A percentile compares a stretch with the other conserved stretches of the same genome.
Evolutionary conservation across 2,888 invertebrate genomes (phyloP).

Genomic region (Pachliopta kotzebuea): DNA sequence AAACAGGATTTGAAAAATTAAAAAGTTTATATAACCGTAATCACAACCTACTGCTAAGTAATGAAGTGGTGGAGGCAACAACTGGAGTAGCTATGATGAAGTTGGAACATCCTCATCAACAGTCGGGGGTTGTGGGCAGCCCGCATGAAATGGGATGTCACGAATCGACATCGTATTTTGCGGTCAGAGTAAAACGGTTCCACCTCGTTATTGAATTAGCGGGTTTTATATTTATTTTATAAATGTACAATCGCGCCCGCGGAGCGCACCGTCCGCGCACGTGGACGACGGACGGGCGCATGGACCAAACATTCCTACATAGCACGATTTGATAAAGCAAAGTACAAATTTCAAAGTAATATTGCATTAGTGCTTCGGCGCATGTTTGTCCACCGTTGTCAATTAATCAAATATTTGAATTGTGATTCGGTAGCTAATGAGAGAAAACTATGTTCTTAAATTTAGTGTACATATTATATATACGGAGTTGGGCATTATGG

Average conservation of each 20-base stretch:
- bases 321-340: constrained; percentile 72
- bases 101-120: constrained; percentile 46
- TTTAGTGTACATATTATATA: constrained; percentile 75
- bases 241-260: constrained; percentile 2
- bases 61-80: constrained; percentile 45
- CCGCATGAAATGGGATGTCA: constrained; percentile 42
- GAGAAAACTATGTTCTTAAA: constrained; percentile 79
- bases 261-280: constrained; percentile 32
- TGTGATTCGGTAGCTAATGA: constrained; percentile 81
- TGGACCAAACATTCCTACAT: constrained; percentile 73
- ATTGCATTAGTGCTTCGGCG: constrained; percentile 73
- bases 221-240: constrained; percentile 20
- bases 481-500: constrained; percentile 79
- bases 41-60: constrained; percentile 56
- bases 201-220: constrained; percentile 22
- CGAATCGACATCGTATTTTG: constrained; percentile 41
- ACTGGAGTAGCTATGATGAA: constrained; percentile 31
- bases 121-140: constrained; percentile 54
- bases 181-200: constrained; percentile 34
- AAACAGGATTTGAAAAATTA: constrained; percentile 46
- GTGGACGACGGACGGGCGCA: constrained; percentile 57
- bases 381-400: constrained; percentile 80
- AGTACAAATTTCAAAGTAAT: constrained; percentile 78
- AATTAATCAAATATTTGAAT: constrained; percentile 79
- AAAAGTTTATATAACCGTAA: constrained; percentile 42